Evolutionary conservation across 2,888 invertebrate genomes (phyloP).

Genomic region (Brenthis daphne): DNA sequence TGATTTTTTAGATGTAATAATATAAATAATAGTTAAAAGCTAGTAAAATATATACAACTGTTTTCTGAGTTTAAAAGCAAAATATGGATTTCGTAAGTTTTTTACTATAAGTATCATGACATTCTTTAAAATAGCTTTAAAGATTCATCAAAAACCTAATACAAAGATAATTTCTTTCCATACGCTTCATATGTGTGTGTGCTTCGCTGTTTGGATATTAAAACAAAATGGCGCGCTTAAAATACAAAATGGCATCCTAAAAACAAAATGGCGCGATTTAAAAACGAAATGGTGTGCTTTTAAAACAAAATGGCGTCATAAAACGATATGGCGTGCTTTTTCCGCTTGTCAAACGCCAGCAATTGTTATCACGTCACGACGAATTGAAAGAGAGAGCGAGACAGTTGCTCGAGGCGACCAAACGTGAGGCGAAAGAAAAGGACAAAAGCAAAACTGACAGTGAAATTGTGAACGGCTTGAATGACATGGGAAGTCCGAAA

Average conservation of each 20-base stretch:
- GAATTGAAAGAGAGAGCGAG: conserved; percentile 93
- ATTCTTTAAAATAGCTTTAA: background rate
- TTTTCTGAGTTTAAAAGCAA: no score
- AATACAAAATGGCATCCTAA: conserved; percentile 35
- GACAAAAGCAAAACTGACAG: conserved; percentile 61
- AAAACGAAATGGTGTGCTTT: conserved; percentile 37
- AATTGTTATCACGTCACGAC: conserved; percentile 89
- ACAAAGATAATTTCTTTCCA: conserved; percentile 54
- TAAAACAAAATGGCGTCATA: conserved; percentile 17
- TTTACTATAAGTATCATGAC: no score
- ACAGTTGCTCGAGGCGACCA: conserved; percentile 90
- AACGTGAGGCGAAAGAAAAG: conserved; percentile 84
- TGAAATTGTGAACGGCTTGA: conserved; percentile 75
- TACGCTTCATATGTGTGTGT: conserved; percentile 59
- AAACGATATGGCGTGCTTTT: conserved; percentile 38
- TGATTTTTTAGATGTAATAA: background rate
- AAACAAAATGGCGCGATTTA: conserved; percentile 36
- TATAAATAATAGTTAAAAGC: no score
- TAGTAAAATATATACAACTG: no score
- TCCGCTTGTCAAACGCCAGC: conserved; percentile 70
- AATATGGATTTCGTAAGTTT: no score
- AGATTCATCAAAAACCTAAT: conserved; percentile 44
- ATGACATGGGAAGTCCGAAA: conserved; percentile 63
- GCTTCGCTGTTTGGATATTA: conserved; percentile 54
- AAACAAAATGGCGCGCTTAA: conserved; percentile 38